Base-by-base conservation (phyloP, 1,140 invertebrate genomes). In the Trigoniulus corallinus region DNA sequence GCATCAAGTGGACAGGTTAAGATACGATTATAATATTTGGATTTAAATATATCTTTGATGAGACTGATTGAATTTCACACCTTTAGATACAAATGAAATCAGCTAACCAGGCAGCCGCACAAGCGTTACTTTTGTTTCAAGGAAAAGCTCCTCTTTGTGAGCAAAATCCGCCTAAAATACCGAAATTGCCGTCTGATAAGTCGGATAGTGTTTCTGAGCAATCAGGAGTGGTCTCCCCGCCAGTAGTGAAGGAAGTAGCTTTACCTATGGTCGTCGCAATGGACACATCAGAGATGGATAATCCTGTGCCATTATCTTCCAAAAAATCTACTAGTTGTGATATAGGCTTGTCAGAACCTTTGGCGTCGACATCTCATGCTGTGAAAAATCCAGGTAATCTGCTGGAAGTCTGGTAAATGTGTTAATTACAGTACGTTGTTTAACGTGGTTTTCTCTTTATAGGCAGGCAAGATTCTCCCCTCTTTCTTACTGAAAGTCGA, bases 101-200 rank as follows among this genome's bases (percentile, higher is more conserved):
- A 47, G 79, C 84, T 56, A 88, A 93, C 74, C 78, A 88, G 69
- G 85, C 88, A 47, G 88, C 88, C 23, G 82, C 82, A 13, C 76
- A 82, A 58, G 88, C 88, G 2, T 78, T 94, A 53, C 79, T 85
- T 58, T 71, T 93, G 43, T 88, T 87, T 62, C 82, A 81, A 39
- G 74, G 82, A 62, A 86, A 88, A 64, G 87, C 85, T 24, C 72
- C 75, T 58, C 70, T 91, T 21, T 92, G 86, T 67, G 82, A 87
- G 62, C 64, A 67, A 1, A 74, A 79, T 55, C 79, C 79, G 12
- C 77, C 74, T 57, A 86, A 85, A 75, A 76, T 84, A 44, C 72
- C 80, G 2, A 51, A 51, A 39, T 34, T 45, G 18, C 50, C 50
- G 10, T 26, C 50, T 10, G 7, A 12, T 12, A 10, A 10, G 4